Evolutionary conservation across 2,888 invertebrate genomes (phyloP).

Genomic region (Calephelis perditalis): DNA sequence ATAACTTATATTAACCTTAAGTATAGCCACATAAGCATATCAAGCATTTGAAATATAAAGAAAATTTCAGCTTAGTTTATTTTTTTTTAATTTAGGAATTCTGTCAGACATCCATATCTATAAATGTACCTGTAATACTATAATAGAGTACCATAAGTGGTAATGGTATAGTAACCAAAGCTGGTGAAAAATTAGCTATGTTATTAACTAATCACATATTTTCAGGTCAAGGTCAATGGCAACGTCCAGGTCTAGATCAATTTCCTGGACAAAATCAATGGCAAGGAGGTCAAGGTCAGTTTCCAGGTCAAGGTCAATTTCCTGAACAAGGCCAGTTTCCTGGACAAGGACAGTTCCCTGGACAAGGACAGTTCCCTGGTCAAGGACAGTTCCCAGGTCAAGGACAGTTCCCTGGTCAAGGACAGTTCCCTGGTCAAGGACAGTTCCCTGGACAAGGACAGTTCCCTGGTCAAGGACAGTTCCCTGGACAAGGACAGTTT

Average conservation of each 20-base stretch:
- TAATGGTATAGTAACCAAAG: too few species aligned
- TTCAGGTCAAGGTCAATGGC: conserved; percentile 30
- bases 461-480: conserved; percentile 22
- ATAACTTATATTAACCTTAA: conserved; percentile 62
- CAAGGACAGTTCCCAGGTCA: too few species aligned
- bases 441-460: conserved; percentile 7
- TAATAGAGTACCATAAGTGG: too few species aligned
- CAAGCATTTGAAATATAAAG: conserved; percentile 54
- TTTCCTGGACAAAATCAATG: conserved; percentile 41
- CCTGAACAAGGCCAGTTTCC: conserved; percentile 37
- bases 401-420: too few species aligned
- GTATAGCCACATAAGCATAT: conserved; percentile 64
- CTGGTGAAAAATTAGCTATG: too few species aligned
- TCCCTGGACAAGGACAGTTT: conserved; percentile 23
- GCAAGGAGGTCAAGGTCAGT: conserved; percentile 34
- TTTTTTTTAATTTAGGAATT: too few species aligned
- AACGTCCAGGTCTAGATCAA: conserved; percentile 29
- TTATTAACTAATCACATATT: neutral
- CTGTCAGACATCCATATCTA: too few species aligned
- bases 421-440: too few species aligned
- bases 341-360: too few species aligned
- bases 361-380: too few species aligned
- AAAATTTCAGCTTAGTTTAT: too few species aligned
- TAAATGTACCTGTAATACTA: too few species aligned
- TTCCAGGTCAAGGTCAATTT: conserved; percentile 35